Percentiles rank a stretch among this genome's conserved stretches.
These are phyloP conservation scores for Bathynomus jamesi DNA, from an alignment of 1,140 invertebrate genomes.

Conservation along the genomic window DNA sequence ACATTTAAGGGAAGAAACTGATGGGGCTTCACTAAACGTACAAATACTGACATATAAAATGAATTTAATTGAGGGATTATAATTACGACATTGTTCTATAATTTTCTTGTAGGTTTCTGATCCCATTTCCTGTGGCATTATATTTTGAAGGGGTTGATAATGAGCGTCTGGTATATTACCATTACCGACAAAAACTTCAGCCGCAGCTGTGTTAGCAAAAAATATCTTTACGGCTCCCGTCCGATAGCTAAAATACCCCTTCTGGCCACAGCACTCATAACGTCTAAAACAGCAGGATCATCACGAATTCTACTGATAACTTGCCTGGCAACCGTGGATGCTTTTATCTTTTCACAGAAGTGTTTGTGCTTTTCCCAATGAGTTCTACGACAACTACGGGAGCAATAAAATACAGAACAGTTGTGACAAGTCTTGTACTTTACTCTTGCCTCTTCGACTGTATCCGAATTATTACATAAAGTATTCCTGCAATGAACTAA, in stretches of 20 bases:
- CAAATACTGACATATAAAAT: slow-evolving; percentile 83
- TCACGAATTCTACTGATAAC: slow-evolving; percentile 77
- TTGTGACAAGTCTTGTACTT: slow-evolving; percentile 85
- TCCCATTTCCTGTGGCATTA: slow-evolving; percentile 77
- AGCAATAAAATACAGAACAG: slow-evolving; percentile 68
- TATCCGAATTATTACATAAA: slow-evolving; percentile 42
- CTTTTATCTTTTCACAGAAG: slow-evolving; percentile 79
- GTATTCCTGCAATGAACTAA: slow-evolving; percentile 29
- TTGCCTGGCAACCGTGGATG: slow-evolving; percentile 70
- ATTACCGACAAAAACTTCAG: slow-evolving; percentile 63
- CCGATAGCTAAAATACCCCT: slow-evolving; percentile 72
- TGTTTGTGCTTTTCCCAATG: slow-evolving; percentile 87
- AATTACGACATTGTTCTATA: slow-evolving; percentile 73
- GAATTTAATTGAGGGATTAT: slow-evolving; percentile 78
- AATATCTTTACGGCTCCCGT: slow-evolving; percentile 82
- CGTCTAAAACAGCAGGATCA: slow-evolving; percentile 64
- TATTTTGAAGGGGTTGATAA: slow-evolving; percentile 69
- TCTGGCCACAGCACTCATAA: slow-evolving; percentile 68
- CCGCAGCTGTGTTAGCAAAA: slow-evolving; percentile 72
- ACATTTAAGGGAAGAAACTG: slow-evolving; percentile 71
- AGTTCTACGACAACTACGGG: slow-evolving; percentile 65
- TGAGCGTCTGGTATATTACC: slow-evolving; percentile 40
- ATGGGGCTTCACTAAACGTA: slow-evolving; percentile 76
- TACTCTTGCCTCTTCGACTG: slow-evolving; percentile 42
- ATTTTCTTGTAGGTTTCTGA: slow-evolving; percentile 76